A percentile compares a stretch with the other conserved stretches of the same genome.
Evolutionary conservation across 2,888 invertebrate species (phyloP).

Genomic region (Galeopsomyia nigrocyanea): DNA sequence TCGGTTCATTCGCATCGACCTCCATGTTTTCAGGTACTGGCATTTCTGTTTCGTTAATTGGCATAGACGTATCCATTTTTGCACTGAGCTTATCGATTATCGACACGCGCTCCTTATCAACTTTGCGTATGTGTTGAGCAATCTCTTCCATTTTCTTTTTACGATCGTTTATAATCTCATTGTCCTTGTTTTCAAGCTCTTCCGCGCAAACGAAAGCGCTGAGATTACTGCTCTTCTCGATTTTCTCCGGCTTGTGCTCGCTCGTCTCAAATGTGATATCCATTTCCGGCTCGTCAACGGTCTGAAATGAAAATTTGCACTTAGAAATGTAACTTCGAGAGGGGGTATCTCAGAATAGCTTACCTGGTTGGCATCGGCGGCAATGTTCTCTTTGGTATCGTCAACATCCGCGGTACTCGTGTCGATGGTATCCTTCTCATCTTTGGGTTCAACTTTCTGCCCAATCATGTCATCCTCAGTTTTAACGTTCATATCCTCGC

Average conservation of each 20-base stretch:
- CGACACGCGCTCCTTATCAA: constrained; percentile 58
- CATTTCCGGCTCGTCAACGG: constrained; percentile 25
- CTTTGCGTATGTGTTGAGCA: constrained; percentile 59
- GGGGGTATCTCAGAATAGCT: neutral
- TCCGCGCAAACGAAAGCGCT: constrained; percentile 65
- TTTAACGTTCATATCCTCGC: constrained; percentile 44
- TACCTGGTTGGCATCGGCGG: neutral
- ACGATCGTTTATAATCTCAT: constrained; percentile 69
- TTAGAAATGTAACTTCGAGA: no score
- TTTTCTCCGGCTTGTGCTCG: constrained; percentile 32
- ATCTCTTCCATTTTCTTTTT: constrained; percentile 71
- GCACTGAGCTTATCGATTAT: constrained; percentile 64
- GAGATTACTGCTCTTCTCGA: constrained; percentile 55
- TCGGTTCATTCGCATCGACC: neutral
- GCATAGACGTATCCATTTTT: constrained; percentile 60
- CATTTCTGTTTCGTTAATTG: constrained; percentile 14
- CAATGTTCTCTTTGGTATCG: neutral
- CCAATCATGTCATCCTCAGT: constrained; percentile 16
- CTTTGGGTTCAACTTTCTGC: constrained; percentile 53
- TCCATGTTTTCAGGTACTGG: constrained; percentile 13
- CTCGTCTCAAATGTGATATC: constrained; percentile 29
- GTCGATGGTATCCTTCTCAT: constrained; percentile 40
- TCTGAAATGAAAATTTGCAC: no score
- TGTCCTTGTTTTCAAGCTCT: constrained; percentile 68
- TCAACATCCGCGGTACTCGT: no score